Percentiles rank a stretch among this genome's conserved stretches.
Evolutionary conservation across 2,797 vertebrate genomes (phyloP).

Genomic region (Pantherophis alleghaniensis): DNA sequence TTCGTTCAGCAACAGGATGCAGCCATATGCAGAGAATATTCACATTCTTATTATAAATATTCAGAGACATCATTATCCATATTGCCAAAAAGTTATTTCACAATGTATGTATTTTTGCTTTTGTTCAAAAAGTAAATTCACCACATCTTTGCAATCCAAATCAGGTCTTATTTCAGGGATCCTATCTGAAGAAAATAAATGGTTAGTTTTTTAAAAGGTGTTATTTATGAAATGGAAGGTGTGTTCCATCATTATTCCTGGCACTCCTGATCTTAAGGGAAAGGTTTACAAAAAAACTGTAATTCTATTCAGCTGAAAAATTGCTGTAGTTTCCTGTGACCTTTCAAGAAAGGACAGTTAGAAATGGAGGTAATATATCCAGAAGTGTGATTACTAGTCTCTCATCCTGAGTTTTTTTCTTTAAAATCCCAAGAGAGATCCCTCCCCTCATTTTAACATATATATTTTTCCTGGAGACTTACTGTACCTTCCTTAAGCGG

Average conservation of each 20-base stretch:
- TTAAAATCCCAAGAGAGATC: background rate
- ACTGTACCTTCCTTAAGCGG: background rate
- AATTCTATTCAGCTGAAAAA: background rate
- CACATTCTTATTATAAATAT: background rate
- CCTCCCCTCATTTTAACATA: background rate
- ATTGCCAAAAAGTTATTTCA: background rate
- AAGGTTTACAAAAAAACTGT: background rate
- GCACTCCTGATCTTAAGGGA: background rate
- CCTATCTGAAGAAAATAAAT: background rate
- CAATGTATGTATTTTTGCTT: background rate
- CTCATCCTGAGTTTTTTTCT: background rate
- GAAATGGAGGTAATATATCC: background rate
- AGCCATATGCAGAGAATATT: background rate
- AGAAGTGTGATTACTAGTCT: background rate
- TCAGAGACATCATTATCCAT: background rate
- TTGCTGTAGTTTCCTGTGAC: background rate
- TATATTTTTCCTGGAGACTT: background rate
- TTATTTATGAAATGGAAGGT: background rate
- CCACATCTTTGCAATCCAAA: background rate
- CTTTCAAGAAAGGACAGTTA: background rate
- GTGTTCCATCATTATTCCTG: background rate
- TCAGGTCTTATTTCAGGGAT: background rate
- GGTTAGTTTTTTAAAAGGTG: background rate
- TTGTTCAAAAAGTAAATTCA: background rate
- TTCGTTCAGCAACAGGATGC: background rate